A percentile compares a stretch with the other conserved stretches of the same genome.
phyloP scores from a whole-genome alignment of 2,113 vertebrate species.

The Heterotis niloticus region DNA sequence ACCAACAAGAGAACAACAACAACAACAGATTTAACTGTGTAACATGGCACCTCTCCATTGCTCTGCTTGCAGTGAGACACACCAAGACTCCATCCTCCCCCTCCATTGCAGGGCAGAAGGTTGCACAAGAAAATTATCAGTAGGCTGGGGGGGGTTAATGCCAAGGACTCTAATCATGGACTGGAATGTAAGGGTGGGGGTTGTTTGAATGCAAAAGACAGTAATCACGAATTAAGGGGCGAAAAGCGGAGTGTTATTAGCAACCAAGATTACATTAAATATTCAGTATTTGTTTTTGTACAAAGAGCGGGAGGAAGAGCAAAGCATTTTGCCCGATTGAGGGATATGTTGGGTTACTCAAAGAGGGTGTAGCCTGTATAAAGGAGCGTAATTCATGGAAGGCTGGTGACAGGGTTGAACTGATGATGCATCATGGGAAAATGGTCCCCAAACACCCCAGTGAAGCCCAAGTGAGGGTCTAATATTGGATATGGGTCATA shows the following conservation, averaged over 20 bases:
- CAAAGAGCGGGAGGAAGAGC: neutral
- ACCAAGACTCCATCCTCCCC: neutral
- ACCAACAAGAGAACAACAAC: neutral
- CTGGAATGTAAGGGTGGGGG: neutral
- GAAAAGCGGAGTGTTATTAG: constrained; percentile 7
- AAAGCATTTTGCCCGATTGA: neutral
- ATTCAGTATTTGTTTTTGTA: constrained; percentile 3
- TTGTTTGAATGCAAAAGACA: constrained; percentile 11
- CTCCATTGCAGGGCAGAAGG: neutral
- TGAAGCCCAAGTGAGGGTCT: too few relatives aligned
- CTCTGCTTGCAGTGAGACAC: neutral
- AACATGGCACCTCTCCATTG: too few relatives aligned
- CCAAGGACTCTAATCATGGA: constrained; percentile 6
- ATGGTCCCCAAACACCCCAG: too few relatives aligned
- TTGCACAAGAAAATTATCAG: neutral
- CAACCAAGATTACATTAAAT: constrained; percentile 1
- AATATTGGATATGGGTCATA: too few relatives aligned
- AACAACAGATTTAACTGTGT: too few relatives aligned
- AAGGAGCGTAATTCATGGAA: too few relatives aligned
- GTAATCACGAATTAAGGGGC: constrained; percentile 1
- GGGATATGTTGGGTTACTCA: neutral
- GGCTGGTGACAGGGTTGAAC: too few relatives aligned
- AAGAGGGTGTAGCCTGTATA: neutral
- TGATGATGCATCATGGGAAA: too few relatives aligned
- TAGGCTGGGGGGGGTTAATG: neutral